phyloP scores from a whole-genome alignment of 2,888 invertebrate species.

The Prosapia bicincta region DNA sequence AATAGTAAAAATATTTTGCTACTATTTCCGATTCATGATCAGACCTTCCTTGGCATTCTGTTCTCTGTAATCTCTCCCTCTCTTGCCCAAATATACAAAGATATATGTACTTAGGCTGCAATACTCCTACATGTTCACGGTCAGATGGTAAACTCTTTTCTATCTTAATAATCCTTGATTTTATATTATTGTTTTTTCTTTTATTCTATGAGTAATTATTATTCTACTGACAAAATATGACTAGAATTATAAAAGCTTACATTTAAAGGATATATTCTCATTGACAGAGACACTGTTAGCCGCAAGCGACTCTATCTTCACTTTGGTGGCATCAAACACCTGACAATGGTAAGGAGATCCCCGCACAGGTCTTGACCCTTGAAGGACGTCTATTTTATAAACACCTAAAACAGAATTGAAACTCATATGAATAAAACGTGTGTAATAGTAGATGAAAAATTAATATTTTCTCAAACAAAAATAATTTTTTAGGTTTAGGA shows the following conservation, averaged over 20 bases:
- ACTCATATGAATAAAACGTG: not conserved
- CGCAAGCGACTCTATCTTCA: slow-evolving; percentile 63
- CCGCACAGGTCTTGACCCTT: slow-evolving; percentile 82
- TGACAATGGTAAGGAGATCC: slow-evolving; percentile 95
- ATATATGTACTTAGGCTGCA: too few relatives aligned
- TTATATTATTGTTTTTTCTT: too few relatives aligned
- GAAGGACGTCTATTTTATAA: slow-evolving; percentile 75
- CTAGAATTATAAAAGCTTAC: slow-evolving; percentile 49
- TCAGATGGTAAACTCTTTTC: not conserved
- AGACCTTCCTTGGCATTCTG: slow-evolving; percentile 83
- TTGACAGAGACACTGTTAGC: slow-evolving; percentile 71
- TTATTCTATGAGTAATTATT: too few relatives aligned
- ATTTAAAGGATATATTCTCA: slow-evolving; percentile 75
- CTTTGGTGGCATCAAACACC: slow-evolving; percentile 82
- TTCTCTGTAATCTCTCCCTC: slow-evolving; percentile 86
- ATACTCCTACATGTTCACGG: too few relatives aligned
- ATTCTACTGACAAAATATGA: not conserved
- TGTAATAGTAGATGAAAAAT: not conserved
- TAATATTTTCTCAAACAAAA: too few relatives aligned
- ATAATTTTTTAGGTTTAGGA: too few relatives aligned
- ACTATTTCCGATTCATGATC: too few relatives aligned
- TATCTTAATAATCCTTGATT: not conserved
- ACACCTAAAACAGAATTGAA: slow-evolving; percentile 43
- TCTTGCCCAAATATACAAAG: too few relatives aligned
- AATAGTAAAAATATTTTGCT: too few relatives aligned